A percentile compares a stretch with the other conserved stretches of the same genome.
Conservation (phyloP, 2,888 invertebrate genomes). For the Vesta saturnalis region DNA sequence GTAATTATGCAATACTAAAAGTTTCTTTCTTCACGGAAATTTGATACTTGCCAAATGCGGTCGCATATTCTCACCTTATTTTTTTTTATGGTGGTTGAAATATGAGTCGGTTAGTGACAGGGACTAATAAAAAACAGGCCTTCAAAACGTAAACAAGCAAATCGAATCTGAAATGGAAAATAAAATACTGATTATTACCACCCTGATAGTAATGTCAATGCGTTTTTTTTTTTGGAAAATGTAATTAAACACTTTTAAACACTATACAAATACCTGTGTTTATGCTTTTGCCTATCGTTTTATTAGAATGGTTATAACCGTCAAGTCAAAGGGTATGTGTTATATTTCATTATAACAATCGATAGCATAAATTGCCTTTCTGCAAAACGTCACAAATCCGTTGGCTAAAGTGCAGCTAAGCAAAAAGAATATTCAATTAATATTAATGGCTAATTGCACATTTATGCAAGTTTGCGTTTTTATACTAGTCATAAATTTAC, state of each 20-base stretch:
- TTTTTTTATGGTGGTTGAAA: constrained; percentile 21
- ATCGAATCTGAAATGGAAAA: constrained; percentile 2
- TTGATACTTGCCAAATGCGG: constrained; percentile 21
- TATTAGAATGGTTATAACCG: no score
- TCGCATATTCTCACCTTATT: constrained; percentile 25
- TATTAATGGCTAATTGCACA: no score
- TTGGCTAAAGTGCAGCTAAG: no score
- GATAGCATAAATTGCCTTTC: no score
- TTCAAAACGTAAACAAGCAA: constrained; percentile 9
- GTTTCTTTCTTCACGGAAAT: neutral
- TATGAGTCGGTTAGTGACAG: constrained; percentile 8
- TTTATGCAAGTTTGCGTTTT: no score
- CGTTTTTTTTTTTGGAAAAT: neutral
- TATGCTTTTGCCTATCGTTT: no score
- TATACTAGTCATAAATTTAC: no score
- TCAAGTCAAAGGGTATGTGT: no score
- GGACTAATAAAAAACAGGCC: constrained; percentile 4
- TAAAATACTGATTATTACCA: neutral
- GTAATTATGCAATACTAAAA: constrained; percentile 18
- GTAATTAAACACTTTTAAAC: neutral
- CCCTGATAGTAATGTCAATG: neutral
- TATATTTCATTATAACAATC: no score
- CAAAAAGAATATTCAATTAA: no score
- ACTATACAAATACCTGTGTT: neutral
- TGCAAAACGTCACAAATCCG: no score